Base-by-base conservation (phyloP, 2,797 vertebrate species). In the Coilia nasus region DNA sequence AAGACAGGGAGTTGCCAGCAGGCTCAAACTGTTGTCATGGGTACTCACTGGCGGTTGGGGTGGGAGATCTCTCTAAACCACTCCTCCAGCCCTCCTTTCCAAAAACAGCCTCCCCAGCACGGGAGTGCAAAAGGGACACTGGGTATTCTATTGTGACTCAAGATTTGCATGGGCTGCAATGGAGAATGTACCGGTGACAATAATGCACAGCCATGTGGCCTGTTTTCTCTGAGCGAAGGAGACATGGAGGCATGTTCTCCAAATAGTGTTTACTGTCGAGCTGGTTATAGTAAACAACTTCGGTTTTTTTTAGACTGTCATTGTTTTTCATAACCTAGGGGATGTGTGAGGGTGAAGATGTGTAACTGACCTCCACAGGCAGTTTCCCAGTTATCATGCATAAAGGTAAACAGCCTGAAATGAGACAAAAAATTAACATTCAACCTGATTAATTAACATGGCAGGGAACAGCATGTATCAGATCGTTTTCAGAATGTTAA, bases 1-100 rank as follows among this genome's bases (percentile, higher is more conserved):
- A 96, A 96, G 94, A 94, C 94, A 94, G 94, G 93, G 94, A 94
- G 95, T 95, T 93, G 94, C 94, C 93, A 91, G 94, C 94, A 94
- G 94, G 94, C 94, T 92, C 90, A 90, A 93, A 91, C 91, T 93
- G 95, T 96, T 96, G 95, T 95, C 95, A 96, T 95, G 94, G 90
- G 94, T 92, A 92, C 92, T 93, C 83, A 86, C 91, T 90, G 87
- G 88, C 83, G 82, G 85, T 86, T 78, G 86, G 85, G 85, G 83
- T 83, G 85, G 83, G 86, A 86, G 86, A 86, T 82, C 75, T 82
- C 82, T 92, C 93, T 89, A 94, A 92, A 93, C 93, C 94, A 93
- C 94, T 84, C 87, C 86, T 67, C 83, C 78, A 28, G 81, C 83
- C 81, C 86, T 83, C 46, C 47, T 78, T 81, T 87, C 87, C 88